Percentiles rank a stretch among this genome's conserved stretches.
Evolutionary conservation across 2,797 vertebrate genomes (phyloP).

Genomic region (Nannoperca obscura): DNA sequence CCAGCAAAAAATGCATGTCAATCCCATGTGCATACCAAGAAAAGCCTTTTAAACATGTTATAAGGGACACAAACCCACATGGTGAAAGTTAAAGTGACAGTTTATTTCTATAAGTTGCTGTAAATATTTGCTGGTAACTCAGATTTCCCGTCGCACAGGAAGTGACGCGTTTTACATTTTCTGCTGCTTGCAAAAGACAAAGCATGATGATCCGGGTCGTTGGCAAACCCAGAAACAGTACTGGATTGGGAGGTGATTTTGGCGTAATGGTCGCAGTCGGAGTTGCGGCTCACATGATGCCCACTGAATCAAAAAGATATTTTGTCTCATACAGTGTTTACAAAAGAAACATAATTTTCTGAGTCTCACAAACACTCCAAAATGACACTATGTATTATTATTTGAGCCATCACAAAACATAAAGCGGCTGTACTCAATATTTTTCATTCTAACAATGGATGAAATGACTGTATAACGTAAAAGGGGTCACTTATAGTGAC

Average conservation of each 20-base stretch:
- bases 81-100: background rate
- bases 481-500: background rate
- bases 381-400: background rate
- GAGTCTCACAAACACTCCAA: background rate
- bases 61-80: background rate
- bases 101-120: background rate
- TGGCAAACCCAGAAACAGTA: background rate
- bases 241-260: background rate
- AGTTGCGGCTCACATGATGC: background rate
- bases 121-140: background rate
- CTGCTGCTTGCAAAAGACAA: background rate
- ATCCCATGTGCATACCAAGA: background rate
- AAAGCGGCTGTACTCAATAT: background rate
- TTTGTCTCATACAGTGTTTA: background rate
- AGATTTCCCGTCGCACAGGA: background rate
- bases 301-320: background rate
- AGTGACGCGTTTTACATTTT: background rate
- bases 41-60: conserved; percentile 13
- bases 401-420: background rate
- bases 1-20: conserved; percentile 5
- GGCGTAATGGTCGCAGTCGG: background rate
- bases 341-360: background rate
- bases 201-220: background rate
- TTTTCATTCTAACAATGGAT: background rate
- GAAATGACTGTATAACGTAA: background rate